Conservation (phyloP, 1,140 invertebrate species). For the Glomeris maerens region DNA sequence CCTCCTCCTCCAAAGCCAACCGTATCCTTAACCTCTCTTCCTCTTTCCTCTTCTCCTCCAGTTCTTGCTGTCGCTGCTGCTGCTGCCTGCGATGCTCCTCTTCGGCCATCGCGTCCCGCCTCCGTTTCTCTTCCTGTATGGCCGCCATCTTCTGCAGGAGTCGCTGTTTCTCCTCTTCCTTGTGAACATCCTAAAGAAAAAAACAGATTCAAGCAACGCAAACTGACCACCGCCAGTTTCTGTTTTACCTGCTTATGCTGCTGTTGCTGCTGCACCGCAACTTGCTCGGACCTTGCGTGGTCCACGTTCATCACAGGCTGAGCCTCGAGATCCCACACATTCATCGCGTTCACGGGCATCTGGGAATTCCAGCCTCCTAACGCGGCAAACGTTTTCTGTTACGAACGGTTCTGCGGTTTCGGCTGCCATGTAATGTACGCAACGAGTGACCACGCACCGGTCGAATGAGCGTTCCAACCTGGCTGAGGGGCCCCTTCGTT, state of each 20-base stretch:
- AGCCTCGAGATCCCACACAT: no score
- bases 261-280: constrained; percentile 19
- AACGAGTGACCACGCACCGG: no score
- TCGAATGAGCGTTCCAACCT: no score
- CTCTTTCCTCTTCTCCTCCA: constrained; percentile 1
- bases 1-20: constrained; percentile 7
- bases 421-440: no score
- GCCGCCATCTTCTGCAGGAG: not conserved
- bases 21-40: not conserved
- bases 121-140: not conserved
- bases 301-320: no score
- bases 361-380: no score
- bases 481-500: no score
- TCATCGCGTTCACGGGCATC: no score
- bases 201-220: not conserved
- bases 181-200: not conserved
- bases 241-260: constrained; percentile 17
- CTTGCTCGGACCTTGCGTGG: no score
- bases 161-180: not conserved
- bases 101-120: constrained; percentile 8
- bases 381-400: no score
- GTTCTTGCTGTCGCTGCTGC: not conserved
- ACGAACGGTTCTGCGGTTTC: no score
- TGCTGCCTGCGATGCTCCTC: constrained; percentile 14
- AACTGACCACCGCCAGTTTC: constrained; percentile 15